Evolutionary conservation across 2,113 vertebrate genomes (phyloP).

Genomic region (Aphyosemion australe): DNA sequence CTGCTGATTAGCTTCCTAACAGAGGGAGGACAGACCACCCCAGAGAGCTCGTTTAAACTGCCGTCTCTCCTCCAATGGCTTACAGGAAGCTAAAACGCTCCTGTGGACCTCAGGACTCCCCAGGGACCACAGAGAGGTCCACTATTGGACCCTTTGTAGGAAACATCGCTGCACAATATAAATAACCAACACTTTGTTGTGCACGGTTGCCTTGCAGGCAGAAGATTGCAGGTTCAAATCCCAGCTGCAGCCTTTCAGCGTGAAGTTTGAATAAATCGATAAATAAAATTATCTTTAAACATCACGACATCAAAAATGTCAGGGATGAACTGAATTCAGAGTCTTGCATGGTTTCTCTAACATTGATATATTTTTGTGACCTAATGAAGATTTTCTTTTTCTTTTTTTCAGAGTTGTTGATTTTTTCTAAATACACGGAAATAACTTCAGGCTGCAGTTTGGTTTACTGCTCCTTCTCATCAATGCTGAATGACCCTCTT

Average conservation of each 20-base stretch:
- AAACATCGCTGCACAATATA: too few species aligned
- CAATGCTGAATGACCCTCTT: constrained; percentile 74
- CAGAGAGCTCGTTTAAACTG: neutral
- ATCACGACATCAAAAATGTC: too few species aligned
- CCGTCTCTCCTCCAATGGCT: neutral
- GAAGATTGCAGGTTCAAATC: too few species aligned
- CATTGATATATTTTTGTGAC: neutral
- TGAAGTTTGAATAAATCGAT: too few species aligned
- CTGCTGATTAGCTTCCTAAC: neutral
- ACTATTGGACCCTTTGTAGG: neutral
- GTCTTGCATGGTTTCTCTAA: too few species aligned
- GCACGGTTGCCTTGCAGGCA: too few species aligned
- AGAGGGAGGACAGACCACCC: neutral
- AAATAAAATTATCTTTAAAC: too few species aligned
- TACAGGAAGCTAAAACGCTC: neutral
- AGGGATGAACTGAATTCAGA: too few species aligned
- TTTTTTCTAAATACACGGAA: constrained; percentile 19
- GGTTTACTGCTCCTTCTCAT: constrained; percentile 28
- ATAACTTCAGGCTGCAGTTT: constrained; percentile 18
- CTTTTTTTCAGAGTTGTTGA: constrained; percentile 12
- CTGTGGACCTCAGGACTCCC: neutral
- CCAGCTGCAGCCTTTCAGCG: too few species aligned
- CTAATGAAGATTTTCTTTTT: neutral
- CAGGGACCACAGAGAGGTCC: too few species aligned
- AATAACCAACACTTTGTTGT: too few species aligned